These are phyloP conservation scores for Melanchra persicariae DNA, from an alignment of 2,888 invertebrate species.

Conservation along the genomic window DNA sequence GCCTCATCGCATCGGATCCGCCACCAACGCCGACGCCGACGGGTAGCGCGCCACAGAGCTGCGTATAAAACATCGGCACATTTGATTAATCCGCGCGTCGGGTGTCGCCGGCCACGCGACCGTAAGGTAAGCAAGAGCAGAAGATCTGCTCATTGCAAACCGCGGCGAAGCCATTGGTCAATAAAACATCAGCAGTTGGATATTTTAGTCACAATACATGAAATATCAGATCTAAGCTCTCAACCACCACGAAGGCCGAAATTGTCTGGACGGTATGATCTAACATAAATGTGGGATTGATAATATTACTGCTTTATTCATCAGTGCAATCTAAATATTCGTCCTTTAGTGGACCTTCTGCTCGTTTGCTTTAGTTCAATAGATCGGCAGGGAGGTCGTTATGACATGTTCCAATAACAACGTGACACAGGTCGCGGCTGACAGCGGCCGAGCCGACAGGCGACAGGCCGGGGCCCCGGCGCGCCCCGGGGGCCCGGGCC, in stretches of 20 bases:
- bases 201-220: too few relatives aligned
- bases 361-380: background rate
- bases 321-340: background rate
- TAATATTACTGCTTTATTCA: too few relatives aligned
- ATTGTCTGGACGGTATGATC: too few relatives aligned
- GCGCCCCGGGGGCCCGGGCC: background rate
- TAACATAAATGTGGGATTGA: too few relatives aligned
- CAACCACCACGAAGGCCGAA: too few relatives aligned
- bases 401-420: slow-evolving; percentile 55
- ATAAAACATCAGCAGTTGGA: too few relatives aligned
- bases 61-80: slow-evolving; percentile 22
- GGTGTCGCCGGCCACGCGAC: background rate
- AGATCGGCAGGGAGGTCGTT: slow-evolving; percentile 24
- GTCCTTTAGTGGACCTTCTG: slow-evolving; percentile 22
- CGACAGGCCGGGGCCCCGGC: slow-evolving; percentile 4
- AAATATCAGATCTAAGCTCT: too few relatives aligned
- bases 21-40: too few relatives aligned
- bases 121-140: background rate
- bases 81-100: slow-evolving; percentile 41
- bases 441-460: slow-evolving; percentile 30
- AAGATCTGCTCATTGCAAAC: background rate
- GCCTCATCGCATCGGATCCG: background rate
- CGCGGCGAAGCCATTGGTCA: too few relatives aligned
- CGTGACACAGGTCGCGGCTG: slow-evolving; percentile 46
- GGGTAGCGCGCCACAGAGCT: background rate